phyloP scores from a whole-genome alignment of 2,888 invertebrate species.

The Dusona sp. region DNA sequence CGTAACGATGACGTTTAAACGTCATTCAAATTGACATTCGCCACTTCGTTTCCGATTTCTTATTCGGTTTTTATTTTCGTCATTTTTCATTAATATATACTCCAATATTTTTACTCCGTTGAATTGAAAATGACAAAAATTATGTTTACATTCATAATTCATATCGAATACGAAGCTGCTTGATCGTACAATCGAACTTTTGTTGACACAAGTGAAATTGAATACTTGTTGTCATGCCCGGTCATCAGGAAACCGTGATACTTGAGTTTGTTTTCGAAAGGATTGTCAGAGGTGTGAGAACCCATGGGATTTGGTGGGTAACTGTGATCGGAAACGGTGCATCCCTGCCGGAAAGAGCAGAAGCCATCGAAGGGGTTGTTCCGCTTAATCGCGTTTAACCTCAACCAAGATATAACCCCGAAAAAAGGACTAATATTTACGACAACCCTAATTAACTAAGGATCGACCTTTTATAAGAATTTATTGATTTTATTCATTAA shows the following conservation, averaged over 20 bases:
- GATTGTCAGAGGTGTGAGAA: conserved; percentile 40
- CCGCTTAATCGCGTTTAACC: not conserved
- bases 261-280: conserved; percentile 7
- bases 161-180: not conserved
- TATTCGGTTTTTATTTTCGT: too few relatives aligned
- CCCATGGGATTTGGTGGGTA: conserved; percentile 8
- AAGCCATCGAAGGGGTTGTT: conserved; percentile 43
- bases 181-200: not conserved
- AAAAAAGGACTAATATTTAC: conserved; percentile 8
- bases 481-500: too few relatives aligned
- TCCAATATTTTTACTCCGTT: not conserved
- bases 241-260: conserved; percentile 17
- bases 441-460: not conserved
- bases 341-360: conserved; percentile 52
- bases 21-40: not conserved
- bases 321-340: conserved; percentile 45
- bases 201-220: conserved; percentile 23
- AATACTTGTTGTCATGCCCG: conserved; percentile 6
- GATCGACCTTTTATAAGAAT: not conserved
- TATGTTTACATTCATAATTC: not conserved
- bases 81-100: not conserved
- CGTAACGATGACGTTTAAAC: not conserved
- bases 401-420: not conserved
- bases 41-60: too few relatives aligned
- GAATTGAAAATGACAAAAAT: not conserved